Conservation (phyloP, 2,888 invertebrate species). For the Polyploca ridens region DNA sequence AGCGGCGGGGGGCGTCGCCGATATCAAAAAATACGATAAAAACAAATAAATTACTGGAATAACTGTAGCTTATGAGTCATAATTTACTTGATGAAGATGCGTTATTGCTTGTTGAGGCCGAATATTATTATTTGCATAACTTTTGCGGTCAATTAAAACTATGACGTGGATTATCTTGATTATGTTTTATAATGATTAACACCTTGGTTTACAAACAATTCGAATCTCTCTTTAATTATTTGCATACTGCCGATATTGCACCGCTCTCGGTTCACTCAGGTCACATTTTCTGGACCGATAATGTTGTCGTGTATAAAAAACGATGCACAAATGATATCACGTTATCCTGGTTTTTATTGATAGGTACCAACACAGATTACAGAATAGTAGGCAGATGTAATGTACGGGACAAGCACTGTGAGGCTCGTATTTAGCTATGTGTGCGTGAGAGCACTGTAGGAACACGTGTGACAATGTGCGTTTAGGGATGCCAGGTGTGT, state of each 20-base stretch:
- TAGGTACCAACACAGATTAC: no score
- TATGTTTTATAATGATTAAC: conserved; percentile 19
- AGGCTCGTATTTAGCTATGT: no score
- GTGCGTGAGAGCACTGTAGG: no score
- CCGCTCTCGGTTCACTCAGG: background rate
- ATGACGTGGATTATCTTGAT: conserved; percentile 38
- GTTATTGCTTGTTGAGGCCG: background rate
- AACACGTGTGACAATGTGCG: no score
- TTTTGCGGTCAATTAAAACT: conserved; percentile 25
- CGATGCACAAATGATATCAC: no score
- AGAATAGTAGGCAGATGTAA: no score
- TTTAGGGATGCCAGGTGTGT: no score
- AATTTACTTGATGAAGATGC: conserved; percentile 18
- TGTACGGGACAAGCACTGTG: no score
- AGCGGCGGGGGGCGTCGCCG: conserved; percentile 58
- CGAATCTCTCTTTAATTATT: background rate
- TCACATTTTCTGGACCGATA: background rate
- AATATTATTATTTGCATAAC: background rate
- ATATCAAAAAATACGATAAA: conserved; percentile 17
- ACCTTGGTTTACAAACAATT: background rate
- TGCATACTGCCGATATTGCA: background rate
- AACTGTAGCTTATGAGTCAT: conserved; percentile 24
- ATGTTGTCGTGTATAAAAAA: background rate
- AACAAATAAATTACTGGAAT: conserved; percentile 21
- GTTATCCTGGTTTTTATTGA: no score